Evolutionary conservation across 2,113 vertebrate genomes (phyloP), one percentile per base, ranked within the genome.

Genomic region (Climacteris rufus): DNA sequence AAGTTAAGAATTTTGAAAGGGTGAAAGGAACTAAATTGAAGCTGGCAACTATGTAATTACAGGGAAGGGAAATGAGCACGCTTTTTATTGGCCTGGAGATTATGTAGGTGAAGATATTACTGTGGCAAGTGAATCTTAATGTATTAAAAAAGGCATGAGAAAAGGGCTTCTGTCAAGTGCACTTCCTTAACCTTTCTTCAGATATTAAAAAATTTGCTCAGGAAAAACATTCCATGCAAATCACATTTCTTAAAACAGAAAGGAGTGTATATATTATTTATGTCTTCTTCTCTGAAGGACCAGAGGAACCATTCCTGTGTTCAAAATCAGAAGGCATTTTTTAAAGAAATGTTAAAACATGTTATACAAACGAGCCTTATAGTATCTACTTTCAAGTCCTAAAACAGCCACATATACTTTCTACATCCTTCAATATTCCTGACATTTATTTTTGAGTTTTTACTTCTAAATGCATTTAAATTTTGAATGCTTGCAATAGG

Each of bases 21-120:
- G 22, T 88, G 90, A 95, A 93, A 87, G 59, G 66, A 90, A 37
- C 24, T 72, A 74, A 86, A 96, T 83, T 88, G 82, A 92, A 92
- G 35, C 47, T 86, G 69, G 87, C 64, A 86, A 66, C 71, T 79
- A 81, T 68, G n/a, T 88, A 96, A 89, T 90, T 95, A 49, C 76
- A 88, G 68, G 35, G 42, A 90, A 92, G 6, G 71, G 33, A 83
- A 87, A 74, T 59, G 5, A 88, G 70, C 24, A 16, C 83, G 63
- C 15, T 83, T 94, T 96, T 89, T 93, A 83, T 86, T 71, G 88
- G n/a, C 24, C 70, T 71, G 42, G 21, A 93, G 52, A 92, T 83
- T 68, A 78, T 14, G 44, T 63, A 83, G 33, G 64, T 52, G 37
- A 92, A 88, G 82, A 77, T 86, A 49, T 53, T 83, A 72, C 42